These are phyloP conservation scores for Mimumesa dahlbomi DNA, from an alignment of 2,888 invertebrate genomes.

Conservation along the genomic window DNA sequence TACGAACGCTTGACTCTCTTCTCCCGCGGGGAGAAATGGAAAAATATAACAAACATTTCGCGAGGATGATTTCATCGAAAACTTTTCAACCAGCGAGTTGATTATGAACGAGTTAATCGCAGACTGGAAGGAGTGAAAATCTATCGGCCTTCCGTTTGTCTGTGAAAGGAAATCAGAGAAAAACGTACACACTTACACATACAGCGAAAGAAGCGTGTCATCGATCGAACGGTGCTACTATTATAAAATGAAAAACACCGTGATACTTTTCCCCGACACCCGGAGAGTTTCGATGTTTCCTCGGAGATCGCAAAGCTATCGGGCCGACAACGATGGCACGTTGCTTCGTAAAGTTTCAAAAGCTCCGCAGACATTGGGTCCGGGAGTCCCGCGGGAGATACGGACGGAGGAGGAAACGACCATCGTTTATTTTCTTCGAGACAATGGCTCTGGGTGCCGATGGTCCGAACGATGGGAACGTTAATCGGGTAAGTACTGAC, in stretches of 20 bases:
- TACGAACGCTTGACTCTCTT: neutral
- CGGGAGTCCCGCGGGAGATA: constrained; percentile 12
- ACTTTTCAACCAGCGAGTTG: neutral
- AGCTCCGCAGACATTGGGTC: neutral
- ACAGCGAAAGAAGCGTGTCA: too few species aligned
- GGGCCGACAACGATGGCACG: too few species aligned
- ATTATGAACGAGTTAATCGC: neutral
- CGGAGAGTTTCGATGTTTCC: too few species aligned
- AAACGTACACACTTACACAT: too few species aligned
- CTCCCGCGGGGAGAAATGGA: neutral
- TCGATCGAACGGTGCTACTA: neutral
- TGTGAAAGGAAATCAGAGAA: neutral
- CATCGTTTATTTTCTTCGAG: constrained; percentile 28
- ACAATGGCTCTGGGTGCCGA: constrained; percentile 13
- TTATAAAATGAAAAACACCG: neutral
- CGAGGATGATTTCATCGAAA: constrained; percentile 4
- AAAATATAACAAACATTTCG: neutral
- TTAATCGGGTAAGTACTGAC: constrained; percentile 38
- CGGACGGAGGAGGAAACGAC: constrained; percentile 14
- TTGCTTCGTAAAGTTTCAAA: constrained; percentile 8
- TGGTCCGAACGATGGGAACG: constrained; percentile 28
- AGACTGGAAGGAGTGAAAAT: neutral
- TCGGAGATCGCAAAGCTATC: neutral
- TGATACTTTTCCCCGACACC: too few species aligned
- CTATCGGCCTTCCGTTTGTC: neutral